Evolutionary conservation across 2,797 vertebrate species (phyloP).

Genomic region (Simalia tracyae): DNA sequence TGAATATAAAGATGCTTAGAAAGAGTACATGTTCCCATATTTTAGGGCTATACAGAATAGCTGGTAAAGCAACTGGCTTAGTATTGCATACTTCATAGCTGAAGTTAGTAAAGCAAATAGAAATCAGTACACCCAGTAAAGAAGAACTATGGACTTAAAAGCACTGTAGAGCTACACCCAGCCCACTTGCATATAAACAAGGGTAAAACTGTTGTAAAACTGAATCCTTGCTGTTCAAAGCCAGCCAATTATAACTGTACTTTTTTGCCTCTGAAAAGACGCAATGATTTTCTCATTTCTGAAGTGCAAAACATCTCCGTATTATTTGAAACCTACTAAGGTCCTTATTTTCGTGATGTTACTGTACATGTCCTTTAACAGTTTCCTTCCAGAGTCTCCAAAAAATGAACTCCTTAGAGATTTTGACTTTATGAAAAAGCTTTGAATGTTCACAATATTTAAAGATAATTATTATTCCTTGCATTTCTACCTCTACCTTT

Average conservation of each 20-base stretch:
- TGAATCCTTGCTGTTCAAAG: not conserved
- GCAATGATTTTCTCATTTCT: not conserved
- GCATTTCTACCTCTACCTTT: not conserved
- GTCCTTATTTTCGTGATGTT: not conserved
- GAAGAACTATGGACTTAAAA: not conserved
- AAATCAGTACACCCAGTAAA: not conserved
- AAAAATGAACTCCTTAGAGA: not conserved
- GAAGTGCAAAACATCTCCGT: not conserved
- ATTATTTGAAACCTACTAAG: not conserved
- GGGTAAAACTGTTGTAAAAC: not conserved
- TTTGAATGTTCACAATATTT: not conserved
- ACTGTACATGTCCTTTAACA: not conserved
- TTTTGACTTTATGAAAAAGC: slow-evolving; percentile 16
- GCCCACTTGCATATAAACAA: not conserved
- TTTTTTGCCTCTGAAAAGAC: not conserved
- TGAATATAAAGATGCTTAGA: not conserved
- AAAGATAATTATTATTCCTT: not conserved
- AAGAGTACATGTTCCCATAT: not conserved
- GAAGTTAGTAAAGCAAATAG: not conserved
- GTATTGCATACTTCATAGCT: not conserved
- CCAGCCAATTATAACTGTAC: not conserved
- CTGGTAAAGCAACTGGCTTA: not conserved
- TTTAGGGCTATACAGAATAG: not conserved
- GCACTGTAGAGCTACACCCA: not conserved
- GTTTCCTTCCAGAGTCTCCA: not conserved